phyloP scores from a whole-genome alignment of 92 coral and sea anemone genomes.

The Actinernus sp. region DNA sequence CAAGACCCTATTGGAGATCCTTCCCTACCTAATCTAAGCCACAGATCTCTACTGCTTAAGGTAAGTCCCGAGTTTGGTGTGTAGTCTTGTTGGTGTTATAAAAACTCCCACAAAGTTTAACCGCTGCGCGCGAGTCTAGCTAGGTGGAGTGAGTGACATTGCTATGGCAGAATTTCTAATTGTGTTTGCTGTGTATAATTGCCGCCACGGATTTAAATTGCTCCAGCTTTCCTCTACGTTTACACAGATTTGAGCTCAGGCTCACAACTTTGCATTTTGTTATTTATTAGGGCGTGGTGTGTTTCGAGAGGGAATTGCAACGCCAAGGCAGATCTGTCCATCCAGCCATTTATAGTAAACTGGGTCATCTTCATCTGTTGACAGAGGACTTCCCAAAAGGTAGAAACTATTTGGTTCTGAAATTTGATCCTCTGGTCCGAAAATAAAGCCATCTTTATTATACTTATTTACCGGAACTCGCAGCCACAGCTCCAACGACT shows the following conservation, averaged over 20 bases:
- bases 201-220: conserved; percentile 22
- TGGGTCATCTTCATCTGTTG: conserved; percentile 97
- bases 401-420: conserved; percentile 2
- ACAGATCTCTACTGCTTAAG: conserved; percentile 90
- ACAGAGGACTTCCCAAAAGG: conserved; percentile 98
- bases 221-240: too few species aligned
- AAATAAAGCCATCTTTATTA: neutral
- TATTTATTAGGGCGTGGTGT: conserved; percentile 80
- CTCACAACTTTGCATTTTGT: conserved; percentile 3
- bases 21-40: conserved; percentile 88
- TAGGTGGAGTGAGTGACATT: conserved; percentile 7
- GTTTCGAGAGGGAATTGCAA: conserved; percentile 81
- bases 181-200: conserved; percentile 16
- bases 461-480: too few species aligned
- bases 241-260: conserved; percentile 11
- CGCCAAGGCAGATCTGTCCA: conserved; percentile 77
- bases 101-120: conserved; percentile 36
- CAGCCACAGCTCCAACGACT: too few species aligned
- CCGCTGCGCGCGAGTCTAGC: neutral
- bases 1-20: conserved; percentile 98
- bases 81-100: neutral
- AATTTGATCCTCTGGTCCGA: neutral
- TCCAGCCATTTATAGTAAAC: conserved; percentile 91
- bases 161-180: conserved; percentile 13
- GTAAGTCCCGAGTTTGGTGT: conserved; percentile 54